A percentile compares a stretch with the other conserved stretches of the same genome.
These are phyloP conservation scores for Orussus abietinus DNA, from an alignment of 1,140 invertebrate genomes.

Conservation along the genomic window DNA sequence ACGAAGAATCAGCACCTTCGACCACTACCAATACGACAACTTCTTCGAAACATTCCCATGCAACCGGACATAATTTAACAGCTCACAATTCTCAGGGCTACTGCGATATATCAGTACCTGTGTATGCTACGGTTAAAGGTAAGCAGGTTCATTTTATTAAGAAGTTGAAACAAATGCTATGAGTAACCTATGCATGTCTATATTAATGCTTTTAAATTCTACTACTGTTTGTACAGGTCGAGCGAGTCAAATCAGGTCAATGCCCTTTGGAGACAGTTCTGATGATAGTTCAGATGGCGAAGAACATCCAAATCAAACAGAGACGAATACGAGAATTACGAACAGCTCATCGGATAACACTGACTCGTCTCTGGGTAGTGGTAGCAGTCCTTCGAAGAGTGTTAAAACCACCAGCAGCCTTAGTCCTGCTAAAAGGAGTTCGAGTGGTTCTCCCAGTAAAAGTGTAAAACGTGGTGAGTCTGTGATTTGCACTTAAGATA, in stretches of 20 bases:
- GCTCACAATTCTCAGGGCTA: conserved; percentile 61
- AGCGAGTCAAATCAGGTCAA: conserved; percentile 91
- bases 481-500: conserved; percentile 1
- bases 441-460: conserved; percentile 78
- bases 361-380: conserved; percentile 59
- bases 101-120: conserved; percentile 85
- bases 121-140: conserved; percentile 95
- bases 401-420: conserved; percentile 78
- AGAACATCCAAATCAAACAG: conserved; percentile 56
- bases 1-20: conserved; percentile 46
- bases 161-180: too few species aligned
- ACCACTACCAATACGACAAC: conserved; percentile 46
- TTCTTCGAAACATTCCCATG: conserved; percentile 50
- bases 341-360: conserved; percentile 54
- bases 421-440: conserved; percentile 78
- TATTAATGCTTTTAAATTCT: too few species aligned
- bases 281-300: conserved; percentile 92
- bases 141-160: conserved; percentile 38
- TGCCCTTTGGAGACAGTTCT: conserved; percentile 94
- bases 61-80: conserved; percentile 45
- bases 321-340: conserved; percentile 54
- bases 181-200: too few species aligned
- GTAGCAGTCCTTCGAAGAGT: conserved; percentile 78
- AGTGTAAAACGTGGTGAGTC: conserved; percentile 54
- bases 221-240: conserved; percentile 63